phyloP scores from a whole-genome alignment of 2,113 vertebrate species.

The Piprites chloris region DNA sequence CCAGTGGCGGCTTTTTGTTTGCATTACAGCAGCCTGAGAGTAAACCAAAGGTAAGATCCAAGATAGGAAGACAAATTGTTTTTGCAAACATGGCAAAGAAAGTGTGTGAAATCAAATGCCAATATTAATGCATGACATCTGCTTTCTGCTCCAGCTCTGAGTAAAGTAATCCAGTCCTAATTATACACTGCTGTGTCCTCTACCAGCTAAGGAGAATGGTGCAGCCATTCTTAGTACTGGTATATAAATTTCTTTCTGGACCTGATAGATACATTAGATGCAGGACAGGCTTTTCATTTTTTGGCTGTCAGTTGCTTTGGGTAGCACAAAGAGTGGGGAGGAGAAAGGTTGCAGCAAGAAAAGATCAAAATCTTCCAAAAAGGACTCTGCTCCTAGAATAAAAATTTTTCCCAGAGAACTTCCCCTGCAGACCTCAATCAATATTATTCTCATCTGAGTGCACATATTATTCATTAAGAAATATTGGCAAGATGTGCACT shows the following conservation, averaged over 20 bases:
- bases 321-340: slow-evolving; percentile 59
- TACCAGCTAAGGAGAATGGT: slow-evolving; percentile 61
- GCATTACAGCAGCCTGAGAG: background rate
- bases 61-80: slow-evolving; percentile 50
- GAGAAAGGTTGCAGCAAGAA: slow-evolving; percentile 50
- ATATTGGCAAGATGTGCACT: slow-evolving; percentile 32
- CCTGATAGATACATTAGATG: slow-evolving; percentile 60
- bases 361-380: slow-evolving; percentile 59
- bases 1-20: slow-evolving; percentile 20
- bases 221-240: slow-evolving; percentile 43
- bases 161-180: slow-evolving; percentile 64
- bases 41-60: slow-evolving; percentile 18
- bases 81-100: slow-evolving; percentile 61
- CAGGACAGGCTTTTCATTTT: slow-evolving; percentile 51
- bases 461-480: slow-evolving; percentile 63
- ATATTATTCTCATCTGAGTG: slow-evolving; percentile 55
- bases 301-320: slow-evolving; percentile 47
- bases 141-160: slow-evolving; percentile 56
- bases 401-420: slow-evolving; percentile 46
- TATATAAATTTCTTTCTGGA: slow-evolving; percentile 50
- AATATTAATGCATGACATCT: slow-evolving; percentile 66
- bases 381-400: slow-evolving; percentile 42
- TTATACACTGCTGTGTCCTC: slow-evolving; percentile 65
- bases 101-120: slow-evolving; percentile 60
- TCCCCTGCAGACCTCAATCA: slow-evolving; percentile 62